These are phyloP conservation scores for Sciurus carolinensis DNA, from an alignment of 2,797 vertebrate genomes.

Conservation along the genomic window DNA sequence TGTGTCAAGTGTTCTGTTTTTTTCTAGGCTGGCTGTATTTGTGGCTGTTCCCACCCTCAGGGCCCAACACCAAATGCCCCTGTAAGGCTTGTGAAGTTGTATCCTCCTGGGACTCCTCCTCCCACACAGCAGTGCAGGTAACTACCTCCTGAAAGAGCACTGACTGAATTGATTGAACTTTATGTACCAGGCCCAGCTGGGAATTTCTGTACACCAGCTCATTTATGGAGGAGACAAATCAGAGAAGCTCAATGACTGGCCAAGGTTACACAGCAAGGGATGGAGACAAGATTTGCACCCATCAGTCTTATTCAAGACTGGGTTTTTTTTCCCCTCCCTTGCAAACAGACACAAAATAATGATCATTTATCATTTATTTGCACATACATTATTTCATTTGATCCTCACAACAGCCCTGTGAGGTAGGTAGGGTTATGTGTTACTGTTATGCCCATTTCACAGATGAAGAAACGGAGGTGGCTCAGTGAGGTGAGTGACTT, in stretches of 20 bases:
- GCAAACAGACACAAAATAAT: slow-evolving; percentile 39
- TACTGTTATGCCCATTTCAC: slow-evolving; percentile 74
- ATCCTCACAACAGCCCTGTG: slow-evolving; percentile 84
- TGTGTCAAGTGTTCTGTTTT: neutral
- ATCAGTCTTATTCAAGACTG: neutral
- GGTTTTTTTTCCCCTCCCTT: neutral
- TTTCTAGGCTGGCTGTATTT: neutral
- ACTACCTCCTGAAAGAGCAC: neutral
- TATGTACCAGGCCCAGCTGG: neutral
- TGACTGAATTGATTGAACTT: neutral
- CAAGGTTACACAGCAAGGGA: slow-evolving; percentile 47
- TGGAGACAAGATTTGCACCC: slow-evolving; percentile 68
- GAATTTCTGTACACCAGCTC: slow-evolving; percentile 8
- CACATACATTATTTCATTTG: slow-evolving; percentile 70
- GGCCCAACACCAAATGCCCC: neutral
- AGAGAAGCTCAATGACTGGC: neutral
- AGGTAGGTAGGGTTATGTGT: slow-evolving; percentile 83
- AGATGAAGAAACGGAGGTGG: slow-evolving; percentile 75
- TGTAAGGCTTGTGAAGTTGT: neutral
- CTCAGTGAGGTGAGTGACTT: slow-evolving; percentile 75
- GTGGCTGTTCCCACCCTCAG: neutral
- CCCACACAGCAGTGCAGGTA: neutral
- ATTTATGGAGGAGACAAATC: neutral
- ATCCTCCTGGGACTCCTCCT: neutral
- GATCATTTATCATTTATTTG: slow-evolving; percentile 54